Evolutionary conservation across 1,140 invertebrate genomes (phyloP), one percentile per base, ranked within the genome.

Genomic region (Limonius californicus): DNA sequence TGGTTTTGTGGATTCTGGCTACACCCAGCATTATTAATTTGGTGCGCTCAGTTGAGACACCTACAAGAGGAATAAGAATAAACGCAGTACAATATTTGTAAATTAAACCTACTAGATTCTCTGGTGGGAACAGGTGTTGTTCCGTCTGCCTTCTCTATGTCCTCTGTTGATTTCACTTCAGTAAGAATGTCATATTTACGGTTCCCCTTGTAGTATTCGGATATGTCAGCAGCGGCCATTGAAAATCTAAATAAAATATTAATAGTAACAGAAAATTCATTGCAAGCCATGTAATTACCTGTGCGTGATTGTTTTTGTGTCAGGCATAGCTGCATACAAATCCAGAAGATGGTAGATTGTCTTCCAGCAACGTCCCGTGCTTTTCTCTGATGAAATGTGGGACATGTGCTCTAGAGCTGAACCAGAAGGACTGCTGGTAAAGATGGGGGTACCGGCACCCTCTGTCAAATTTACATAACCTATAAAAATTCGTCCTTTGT

Each of bases 331-430:
- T 1, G 94, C 92, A 74, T 98, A 97, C 16, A 97, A 78, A 71
- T 97, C 93, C 30, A 98, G 77, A 14, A 98, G 81, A 76, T 94
- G 89, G 74, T 95, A 97, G 64, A 98, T 89, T 4, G 92, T 97
- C 74, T 91, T 89, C 95, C 95, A 98, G 73, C 95, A 98, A 66
- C 89, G 86, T 27, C 76, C 79, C 56, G 79, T 78, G 60, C 76
- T 77, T 64, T 81, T 82, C 54, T 82, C 80, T 2, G 78, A 76
- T 1, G 79, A 69, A 1, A 79, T 72, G n/a, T 55, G 53, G 0
- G 80, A 80, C 19, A 81, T 80, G 59, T 84, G 82, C 21, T 87
- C 84, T 9, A 85, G 70, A 2, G 82, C 80, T 1, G 85, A 85
- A 19, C 79, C 81, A 66, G 68, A 81, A 1, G 86, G 84, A 74